phyloP scores from a whole-genome alignment of 2,113 vertebrate species.

The Syngnathoides biaculeatus region DNA sequence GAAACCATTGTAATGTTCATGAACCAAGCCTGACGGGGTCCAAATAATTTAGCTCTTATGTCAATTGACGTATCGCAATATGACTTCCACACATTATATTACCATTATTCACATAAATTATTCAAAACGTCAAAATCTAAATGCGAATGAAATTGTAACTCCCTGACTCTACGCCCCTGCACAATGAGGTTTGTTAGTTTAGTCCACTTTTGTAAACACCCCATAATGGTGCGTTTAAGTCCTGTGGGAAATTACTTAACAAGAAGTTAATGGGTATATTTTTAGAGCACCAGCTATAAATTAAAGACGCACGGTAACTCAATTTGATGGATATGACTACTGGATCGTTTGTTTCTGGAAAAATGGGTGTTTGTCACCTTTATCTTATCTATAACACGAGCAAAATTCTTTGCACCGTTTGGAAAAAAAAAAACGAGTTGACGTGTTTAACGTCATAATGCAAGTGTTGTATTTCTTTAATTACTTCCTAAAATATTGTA shows the following conservation, averaged over 20 bases:
- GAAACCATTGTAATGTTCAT: slow-evolving; percentile 27
- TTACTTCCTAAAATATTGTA: too few relatives aligned
- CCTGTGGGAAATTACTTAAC: neutral
- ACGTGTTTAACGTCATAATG: neutral
- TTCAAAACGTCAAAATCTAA: neutral
- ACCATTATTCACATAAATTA: rapidly evolving
- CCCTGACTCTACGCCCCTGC: neutral
- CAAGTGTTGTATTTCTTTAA: too few relatives aligned
- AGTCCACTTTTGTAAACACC: slow-evolving; percentile 61
- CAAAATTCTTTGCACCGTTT: neutral
- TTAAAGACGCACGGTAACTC: neutral
- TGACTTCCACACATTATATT: neutral
- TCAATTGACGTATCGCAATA: neutral
- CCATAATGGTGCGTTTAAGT: slow-evolving; percentile 46
- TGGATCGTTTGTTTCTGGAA: neutral
- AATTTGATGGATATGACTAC: neutral
- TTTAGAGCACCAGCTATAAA: neutral
- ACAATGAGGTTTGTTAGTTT: slow-evolving; percentile 33
- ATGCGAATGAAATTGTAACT: neutral
- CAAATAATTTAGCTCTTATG: neutral
- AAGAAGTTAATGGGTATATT: neutral
- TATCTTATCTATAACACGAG: neutral
- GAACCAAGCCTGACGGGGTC: neutral
- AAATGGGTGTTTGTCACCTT: neutral
- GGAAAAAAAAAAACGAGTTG: neutral